Conservation (phyloP, 2,113 vertebrate genomes). For the Erythrocercus mccallii region DNA sequence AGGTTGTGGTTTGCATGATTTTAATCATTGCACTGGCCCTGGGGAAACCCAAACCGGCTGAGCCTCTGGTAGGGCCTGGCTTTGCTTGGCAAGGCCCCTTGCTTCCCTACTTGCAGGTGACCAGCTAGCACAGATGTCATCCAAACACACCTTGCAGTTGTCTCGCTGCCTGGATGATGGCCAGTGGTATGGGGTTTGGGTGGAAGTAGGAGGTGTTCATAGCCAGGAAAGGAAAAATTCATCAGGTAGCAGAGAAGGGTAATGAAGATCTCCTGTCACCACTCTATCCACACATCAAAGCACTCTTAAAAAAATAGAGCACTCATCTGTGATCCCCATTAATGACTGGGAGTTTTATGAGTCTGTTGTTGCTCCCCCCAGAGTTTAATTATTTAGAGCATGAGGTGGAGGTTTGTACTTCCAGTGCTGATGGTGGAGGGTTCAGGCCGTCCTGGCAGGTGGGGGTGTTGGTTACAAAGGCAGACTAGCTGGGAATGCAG, state of each 20-base stretch:
- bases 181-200: not conserved
- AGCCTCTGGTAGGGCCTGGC: not conserved
- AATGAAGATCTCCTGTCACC: conserved; percentile 38
- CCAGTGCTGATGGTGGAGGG: not conserved
- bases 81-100: not conserved
- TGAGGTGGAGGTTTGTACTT: conserved; percentile 32
- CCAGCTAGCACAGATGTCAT: not conserved
- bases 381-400: conserved; percentile 60
- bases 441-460: not conserved
- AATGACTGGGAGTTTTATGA: conserved; percentile 54
- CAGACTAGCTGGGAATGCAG: not conserved
- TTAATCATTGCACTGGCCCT: not conserved
- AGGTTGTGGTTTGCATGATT: conserved; percentile 1
- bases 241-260: not conserved
- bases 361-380: conserved; percentile 51
- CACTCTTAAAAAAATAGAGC: conserved; percentile 13
- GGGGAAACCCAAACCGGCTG: not conserved
- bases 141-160: not conserved
- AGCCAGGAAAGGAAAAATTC: conserved; percentile 21
- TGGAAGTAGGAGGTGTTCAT: conserved; percentile 38
- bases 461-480: not conserved
- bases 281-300: conserved; percentile 36
- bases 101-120: not conserved
- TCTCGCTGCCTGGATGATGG: not conserved
- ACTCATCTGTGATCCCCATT: conserved; percentile 58